Percentiles rank a stretch among this genome's conserved stretches.
phyloP scores from a whole-genome alignment of 2,888 invertebrate genomes.

The Leptinotarsa juncta region DNA sequence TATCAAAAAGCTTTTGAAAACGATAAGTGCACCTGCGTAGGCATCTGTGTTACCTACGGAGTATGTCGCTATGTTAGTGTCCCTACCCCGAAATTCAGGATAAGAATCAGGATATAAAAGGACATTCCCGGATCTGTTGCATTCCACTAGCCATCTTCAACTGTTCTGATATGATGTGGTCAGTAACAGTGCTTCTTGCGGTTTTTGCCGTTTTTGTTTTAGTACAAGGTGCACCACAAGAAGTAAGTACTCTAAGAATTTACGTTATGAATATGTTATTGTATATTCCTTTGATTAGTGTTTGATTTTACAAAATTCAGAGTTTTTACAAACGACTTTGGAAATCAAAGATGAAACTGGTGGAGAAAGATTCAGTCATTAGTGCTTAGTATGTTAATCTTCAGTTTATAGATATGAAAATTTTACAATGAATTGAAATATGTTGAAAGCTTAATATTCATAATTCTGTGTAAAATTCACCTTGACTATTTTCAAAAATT shows the following conservation, averaged over 20 bases:
- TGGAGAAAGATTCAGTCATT: no score
- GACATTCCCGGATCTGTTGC: constrained; percentile 5
- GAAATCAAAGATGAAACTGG: no score
- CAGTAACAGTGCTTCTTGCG: constrained; percentile 19
- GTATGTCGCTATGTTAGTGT: constrained; percentile 13
- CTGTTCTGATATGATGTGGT: constrained; percentile 19
- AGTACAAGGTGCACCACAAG: constrained; percentile 11
- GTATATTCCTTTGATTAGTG: neutral
- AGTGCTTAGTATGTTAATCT: no score
- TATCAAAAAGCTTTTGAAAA: constrained; percentile 21
- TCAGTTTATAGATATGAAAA: no score
- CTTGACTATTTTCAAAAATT: no score
- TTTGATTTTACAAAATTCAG: neutral
- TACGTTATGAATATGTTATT: neutral
- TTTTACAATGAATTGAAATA: no score
- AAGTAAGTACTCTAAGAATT: constrained; percentile 9
- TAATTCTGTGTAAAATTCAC: no score
- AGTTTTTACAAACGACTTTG: no score
- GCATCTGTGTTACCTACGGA: constrained; percentile 18
- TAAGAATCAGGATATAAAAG: constrained; percentile 26
- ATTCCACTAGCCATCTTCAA: neutral
- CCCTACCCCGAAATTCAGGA: constrained; percentile 14
- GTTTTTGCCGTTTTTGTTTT: constrained; percentile 11
- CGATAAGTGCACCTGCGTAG: constrained; percentile 27
- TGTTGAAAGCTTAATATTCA: no score